phyloP scores from a whole-genome alignment of 2,888 invertebrate species.

The Pseudanteris insignis region DNA sequence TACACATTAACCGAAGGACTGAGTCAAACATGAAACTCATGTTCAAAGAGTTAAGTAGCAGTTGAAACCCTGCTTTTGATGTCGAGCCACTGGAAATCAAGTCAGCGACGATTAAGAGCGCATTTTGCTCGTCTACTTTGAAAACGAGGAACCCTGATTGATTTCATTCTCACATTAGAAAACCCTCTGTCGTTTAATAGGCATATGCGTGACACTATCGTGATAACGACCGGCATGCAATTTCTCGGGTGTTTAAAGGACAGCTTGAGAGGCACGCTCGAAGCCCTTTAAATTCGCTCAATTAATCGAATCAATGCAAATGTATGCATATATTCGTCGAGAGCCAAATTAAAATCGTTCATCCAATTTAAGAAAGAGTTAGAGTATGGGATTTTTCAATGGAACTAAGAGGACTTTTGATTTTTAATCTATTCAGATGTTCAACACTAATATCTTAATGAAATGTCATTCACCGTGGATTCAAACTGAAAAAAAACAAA shows the following conservation, averaged over 20 bases:
- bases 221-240: slow-evolving; percentile 38
- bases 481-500: no score
- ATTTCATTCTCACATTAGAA: slow-evolving; percentile 8
- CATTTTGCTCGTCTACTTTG: no score
- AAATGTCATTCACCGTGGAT: no score
- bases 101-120: no score
- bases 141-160: slow-evolving; percentile 1
- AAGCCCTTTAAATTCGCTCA: slow-evolving; percentile 38
- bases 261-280: slow-evolving; percentile 16
- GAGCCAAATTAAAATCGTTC: slow-evolving; percentile 28
- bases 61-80: no score
- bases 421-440: no score
- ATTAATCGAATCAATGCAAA: slow-evolving; percentile 41
- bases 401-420: neutral
- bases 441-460: no score
- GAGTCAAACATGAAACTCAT: no score
- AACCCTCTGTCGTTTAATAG: no score
- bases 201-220: slow-evolving; percentile 35
- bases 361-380: slow-evolving; percentile 18
- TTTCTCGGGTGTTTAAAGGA: slow-evolving; percentile 19
- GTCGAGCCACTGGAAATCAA: no score
- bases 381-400: neutral
- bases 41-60: no score
- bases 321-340: slow-evolving; percentile 30
- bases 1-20: no score